phyloP scores from a whole-genome alignment of 2,113 vertebrate genomes.

The Atlantisia rogersi region DNA sequence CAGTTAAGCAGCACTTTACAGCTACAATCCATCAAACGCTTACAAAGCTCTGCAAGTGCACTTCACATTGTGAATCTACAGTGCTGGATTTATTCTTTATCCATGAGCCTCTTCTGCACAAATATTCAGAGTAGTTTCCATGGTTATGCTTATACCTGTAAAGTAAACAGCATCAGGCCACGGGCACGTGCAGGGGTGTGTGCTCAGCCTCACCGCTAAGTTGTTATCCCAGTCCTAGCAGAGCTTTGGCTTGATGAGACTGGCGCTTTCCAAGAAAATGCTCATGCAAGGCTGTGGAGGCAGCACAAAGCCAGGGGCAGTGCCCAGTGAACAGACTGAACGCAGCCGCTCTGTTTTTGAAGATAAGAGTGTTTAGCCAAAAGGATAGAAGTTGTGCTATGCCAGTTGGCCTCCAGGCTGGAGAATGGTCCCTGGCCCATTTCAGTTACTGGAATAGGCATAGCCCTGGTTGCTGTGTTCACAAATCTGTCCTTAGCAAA shows the following conservation, averaged over 20 bases:
- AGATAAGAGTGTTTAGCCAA: neutral
- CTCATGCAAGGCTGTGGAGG: neutral
- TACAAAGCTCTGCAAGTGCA: neutral
- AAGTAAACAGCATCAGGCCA: neutral
- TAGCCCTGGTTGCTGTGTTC: neutral
- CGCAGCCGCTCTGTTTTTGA: neutral
- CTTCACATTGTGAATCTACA: neutral
- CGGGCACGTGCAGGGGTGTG: fast-evolving
- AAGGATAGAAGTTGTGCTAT: neutral
- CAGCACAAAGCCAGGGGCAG: neutral
- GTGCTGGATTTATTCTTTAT: neutral
- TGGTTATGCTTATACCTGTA: neutral
- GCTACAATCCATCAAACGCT: slow-evolving; percentile 7
- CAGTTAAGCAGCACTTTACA: neutral
- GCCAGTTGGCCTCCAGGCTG: neutral
- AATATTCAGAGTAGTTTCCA: neutral
- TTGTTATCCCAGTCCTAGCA: neutral
- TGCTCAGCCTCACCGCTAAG: neutral
- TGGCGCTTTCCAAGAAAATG: neutral
- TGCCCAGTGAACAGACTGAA: neutral
- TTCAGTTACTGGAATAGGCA: neutral
- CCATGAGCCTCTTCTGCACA: neutral
- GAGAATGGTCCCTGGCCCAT: neutral
- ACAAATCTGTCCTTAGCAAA: slow-evolving; percentile 18
- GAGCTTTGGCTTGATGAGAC: neutral